Conservation (phyloP, 2,113 vertebrate species). For the Gavia stellata region DNA sequence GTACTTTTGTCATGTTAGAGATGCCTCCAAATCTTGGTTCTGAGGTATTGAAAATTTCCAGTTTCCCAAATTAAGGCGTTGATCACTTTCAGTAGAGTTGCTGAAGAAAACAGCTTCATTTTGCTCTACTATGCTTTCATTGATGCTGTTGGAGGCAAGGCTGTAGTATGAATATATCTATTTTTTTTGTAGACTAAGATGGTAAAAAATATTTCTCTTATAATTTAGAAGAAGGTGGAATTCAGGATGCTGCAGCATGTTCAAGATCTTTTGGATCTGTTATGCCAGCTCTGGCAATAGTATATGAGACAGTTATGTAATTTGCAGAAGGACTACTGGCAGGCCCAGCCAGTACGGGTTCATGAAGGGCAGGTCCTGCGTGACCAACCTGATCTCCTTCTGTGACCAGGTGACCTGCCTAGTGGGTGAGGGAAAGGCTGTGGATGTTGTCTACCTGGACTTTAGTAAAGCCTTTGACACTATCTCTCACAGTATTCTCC, state of each 20-base stretch:
- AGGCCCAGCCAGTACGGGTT: no score
- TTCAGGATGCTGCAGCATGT: neutral
- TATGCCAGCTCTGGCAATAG: neutral
- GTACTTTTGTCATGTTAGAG: neutral
- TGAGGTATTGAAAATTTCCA: neutral
- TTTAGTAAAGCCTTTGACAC: no score
- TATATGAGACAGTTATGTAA: neutral
- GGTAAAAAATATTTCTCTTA: neutral
- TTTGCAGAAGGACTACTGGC: neutral
- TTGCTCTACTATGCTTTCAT: neutral
- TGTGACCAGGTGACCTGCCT: no score
- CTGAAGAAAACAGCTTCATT: neutral
- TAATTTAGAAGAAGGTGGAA: neutral
- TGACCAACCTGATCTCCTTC: no score
- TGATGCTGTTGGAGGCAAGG: neutral
- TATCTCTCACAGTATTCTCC: no score
- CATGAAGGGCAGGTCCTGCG: no score
- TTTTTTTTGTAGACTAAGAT: neutral
- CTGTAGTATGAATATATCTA: neutral
- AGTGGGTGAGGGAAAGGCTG: no score
- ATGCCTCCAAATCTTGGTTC: neutral
- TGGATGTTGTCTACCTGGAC: no score
- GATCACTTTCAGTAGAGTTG: neutral
- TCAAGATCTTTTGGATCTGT: neutral
- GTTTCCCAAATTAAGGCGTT: neutral